These are phyloP conservation scores for Leptinotarsa lineolata DNA, from an alignment of 1,140 invertebrate genomes.

Conservation along the genomic window DNA sequence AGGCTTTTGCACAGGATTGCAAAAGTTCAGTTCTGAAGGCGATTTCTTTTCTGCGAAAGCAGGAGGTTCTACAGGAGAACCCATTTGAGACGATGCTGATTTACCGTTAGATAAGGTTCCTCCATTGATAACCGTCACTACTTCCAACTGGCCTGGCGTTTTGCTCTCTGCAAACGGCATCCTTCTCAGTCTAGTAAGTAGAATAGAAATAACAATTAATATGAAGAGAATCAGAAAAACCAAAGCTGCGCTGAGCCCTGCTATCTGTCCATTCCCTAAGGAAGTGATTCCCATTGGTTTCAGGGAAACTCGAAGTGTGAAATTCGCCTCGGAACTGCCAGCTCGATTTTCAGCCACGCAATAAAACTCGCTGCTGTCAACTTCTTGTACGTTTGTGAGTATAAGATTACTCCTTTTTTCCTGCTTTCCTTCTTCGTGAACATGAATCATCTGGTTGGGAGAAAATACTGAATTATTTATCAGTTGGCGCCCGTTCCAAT, in stretches of 20 bases:
- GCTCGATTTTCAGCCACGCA: slow-evolving; percentile 91
- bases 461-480: slow-evolving; percentile 80
- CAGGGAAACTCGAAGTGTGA: slow-evolving; percentile 81
- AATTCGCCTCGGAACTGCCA: slow-evolving; percentile 89
- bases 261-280: slow-evolving; percentile 81
- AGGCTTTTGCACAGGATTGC: slow-evolving; percentile 72
- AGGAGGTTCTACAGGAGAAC: slow-evolving; percentile 59
- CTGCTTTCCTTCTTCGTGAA: slow-evolving; percentile 75
- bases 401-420: slow-evolving; percentile 80
- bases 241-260: slow-evolving; percentile 80
- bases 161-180: slow-evolving; percentile 75
- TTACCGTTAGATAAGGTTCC: slow-evolving; percentile 57
- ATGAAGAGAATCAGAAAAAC: slow-evolving; percentile 79
- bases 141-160: slow-evolving; percentile 71
- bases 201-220: slow-evolving; percentile 72
- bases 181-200: slow-evolving; percentile 71
- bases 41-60: slow-evolving; percentile 56
- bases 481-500: slow-evolving; percentile 81
- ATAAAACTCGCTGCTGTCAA: slow-evolving; percentile 86
- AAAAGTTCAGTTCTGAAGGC: slow-evolving; percentile 59
- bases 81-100: slow-evolving; percentile 52
- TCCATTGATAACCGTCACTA: slow-evolving; percentile 67
- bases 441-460: slow-evolving; percentile 78
- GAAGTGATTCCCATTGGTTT: slow-evolving; percentile 76
- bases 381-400: slow-evolving; percentile 83